phyloP scores from a whole-genome alignment of 2,888 invertebrate genomes.

The Limnephilus marmoratus region DNA sequence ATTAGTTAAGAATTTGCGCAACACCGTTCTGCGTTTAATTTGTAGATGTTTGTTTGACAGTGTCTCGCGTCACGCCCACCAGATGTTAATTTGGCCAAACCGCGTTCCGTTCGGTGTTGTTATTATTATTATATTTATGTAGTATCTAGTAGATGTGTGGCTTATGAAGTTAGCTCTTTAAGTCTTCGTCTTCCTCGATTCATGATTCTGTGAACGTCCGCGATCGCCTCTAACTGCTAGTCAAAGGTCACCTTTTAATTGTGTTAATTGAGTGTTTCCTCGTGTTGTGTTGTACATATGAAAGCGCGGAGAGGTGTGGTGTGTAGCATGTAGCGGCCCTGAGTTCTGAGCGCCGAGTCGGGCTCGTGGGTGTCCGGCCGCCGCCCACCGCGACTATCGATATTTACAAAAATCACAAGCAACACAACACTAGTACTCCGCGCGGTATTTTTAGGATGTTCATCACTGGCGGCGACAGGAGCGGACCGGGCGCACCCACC shows the following conservation, averaged over 20 bases:
- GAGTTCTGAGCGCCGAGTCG: neutral
- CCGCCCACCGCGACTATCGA: neutral
- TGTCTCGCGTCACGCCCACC: neutral
- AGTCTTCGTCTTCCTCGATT: neutral
- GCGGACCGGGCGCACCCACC: neutral
- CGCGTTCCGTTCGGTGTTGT: neutral
- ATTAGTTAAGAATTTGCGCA: neutral
- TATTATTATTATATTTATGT: neutral
- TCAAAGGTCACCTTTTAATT: slow-evolving; percentile 12
- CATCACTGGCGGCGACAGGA: slow-evolving; percentile 7
- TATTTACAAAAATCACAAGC: slow-evolving; percentile 19
- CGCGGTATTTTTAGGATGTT: neutral
- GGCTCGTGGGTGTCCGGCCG: neutral
- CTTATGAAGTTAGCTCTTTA: too few species aligned
- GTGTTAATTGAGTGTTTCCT: slow-evolving; percentile 12
- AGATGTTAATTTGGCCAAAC: neutral
- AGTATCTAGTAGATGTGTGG: neutral
- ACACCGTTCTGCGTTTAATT: neutral
- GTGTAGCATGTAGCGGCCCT: neutral
- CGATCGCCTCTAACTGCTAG: neutral
- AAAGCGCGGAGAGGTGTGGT: neutral
- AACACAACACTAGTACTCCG: neutral
- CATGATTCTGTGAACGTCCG: neutral
- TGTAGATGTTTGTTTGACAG: neutral
- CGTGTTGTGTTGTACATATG: neutral